Percentiles rank a stretch among this genome's conserved stretches.
Conservation (phyloP, 2,113 vertebrate genomes). For the Camarhynchus parvulus region DNA sequence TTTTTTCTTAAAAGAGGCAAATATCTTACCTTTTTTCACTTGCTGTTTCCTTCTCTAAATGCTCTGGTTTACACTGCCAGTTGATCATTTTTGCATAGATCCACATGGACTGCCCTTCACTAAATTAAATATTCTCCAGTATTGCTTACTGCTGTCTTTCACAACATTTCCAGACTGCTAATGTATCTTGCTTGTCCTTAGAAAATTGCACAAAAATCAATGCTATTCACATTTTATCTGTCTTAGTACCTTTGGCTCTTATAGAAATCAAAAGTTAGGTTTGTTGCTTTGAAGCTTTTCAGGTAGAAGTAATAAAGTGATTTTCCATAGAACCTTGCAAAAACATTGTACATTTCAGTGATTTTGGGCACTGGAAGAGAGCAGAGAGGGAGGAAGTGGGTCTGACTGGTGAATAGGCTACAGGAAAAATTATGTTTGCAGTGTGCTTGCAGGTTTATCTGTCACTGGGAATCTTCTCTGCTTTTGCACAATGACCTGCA, state of each 20-base stretch:
- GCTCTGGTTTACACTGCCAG: neutral
- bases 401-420: neutral
- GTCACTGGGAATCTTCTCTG: neutral
- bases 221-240: neutral
- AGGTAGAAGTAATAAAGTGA: neutral
- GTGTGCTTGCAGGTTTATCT: neutral
- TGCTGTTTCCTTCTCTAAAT: neutral
- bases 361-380: neutral
- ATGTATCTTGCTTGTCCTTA: neutral
- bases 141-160: neutral
- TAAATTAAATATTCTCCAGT: constrained; percentile 22
- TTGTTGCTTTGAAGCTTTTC: neutral
- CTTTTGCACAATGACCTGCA: neutral
- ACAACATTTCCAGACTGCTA: neutral
- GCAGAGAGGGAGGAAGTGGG: neutral
- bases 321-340: neutral
- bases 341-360: neutral
- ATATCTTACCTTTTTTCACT: neutral
- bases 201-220: neutral
- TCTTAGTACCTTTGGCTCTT: neutral
- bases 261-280: neutral
- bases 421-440: neutral
- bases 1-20: neutral
- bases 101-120: neutral
- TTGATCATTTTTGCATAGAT: neutral